Conservation (phyloP, 1,140 invertebrate genomes). For the Zaprionus taronus region DNA sequence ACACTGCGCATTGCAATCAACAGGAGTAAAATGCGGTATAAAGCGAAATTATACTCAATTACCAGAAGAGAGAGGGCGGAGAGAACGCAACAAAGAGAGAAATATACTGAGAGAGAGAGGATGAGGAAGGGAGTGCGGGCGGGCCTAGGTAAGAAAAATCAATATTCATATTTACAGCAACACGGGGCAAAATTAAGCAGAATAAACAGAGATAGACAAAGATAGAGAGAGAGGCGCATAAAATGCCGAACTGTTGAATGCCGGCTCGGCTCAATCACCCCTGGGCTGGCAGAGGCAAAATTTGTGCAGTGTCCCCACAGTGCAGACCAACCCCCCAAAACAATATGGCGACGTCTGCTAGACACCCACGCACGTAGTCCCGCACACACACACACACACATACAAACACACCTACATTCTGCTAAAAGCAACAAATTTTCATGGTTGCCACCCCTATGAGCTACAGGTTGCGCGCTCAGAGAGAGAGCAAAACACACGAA, state of each 20-base stretch:
- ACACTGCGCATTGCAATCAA: slow-evolving; percentile 31
- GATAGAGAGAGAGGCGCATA: slow-evolving; percentile 34
- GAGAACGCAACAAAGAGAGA: background rate
- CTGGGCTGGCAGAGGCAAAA: slow-evolving; percentile 19
- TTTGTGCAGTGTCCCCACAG: slow-evolving; percentile 37
- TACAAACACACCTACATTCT: background rate
- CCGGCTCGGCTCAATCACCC: slow-evolving; percentile 63
- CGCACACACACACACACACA: no score
- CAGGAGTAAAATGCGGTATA: slow-evolving; percentile 15
- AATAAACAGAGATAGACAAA: slow-evolving; percentile 13
- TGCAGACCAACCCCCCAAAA: slow-evolving; percentile 67
- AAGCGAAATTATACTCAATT: slow-evolving; percentile 44
- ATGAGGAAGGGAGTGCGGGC: background rate
- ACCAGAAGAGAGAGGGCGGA: background rate
- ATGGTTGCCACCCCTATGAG: slow-evolving; percentile 39
- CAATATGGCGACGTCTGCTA: slow-evolving; percentile 77
- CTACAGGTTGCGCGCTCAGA: slow-evolving; percentile 52
- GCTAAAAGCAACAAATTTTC: slow-evolving; percentile 63
- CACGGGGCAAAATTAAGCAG: slow-evolving; percentile 17
- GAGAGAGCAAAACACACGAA: slow-evolving; percentile 12
- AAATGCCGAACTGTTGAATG: slow-evolving; percentile 81
- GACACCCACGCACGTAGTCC: slow-evolving; percentile 34
- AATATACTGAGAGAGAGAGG: background rate
- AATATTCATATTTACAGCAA: slow-evolving; percentile 71
- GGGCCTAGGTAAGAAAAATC: slow-evolving; percentile 66